Base-by-base conservation (phyloP, 1,140 invertebrate species). In the Oryctes rhinoceros region DNA sequence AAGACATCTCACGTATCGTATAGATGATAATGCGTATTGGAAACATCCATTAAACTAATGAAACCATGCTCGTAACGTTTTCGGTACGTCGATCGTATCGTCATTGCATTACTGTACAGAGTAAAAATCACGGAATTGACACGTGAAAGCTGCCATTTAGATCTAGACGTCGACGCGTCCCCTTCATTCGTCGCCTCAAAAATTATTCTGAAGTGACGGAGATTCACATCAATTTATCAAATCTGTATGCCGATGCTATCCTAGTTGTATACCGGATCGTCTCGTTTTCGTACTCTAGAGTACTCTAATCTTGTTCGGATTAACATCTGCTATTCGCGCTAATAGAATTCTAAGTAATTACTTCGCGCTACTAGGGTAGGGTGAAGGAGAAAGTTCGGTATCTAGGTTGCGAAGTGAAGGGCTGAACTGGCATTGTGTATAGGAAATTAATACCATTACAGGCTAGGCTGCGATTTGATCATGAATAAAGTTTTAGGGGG, bases 321-420 rank as follows among this genome's bases (percentile, higher is more conserved):
- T 59, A 59, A 59, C 53, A 59, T 59, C 53, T 59, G 53, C 18
- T 59, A 59, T 59, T 59, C 53, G 53, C 53, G 53, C 53, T 59
- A 59, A 59, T 59, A 59, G 53, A 59, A 59, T 59, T 59, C 53
- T 59, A 59, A 59, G 15, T 59, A 59, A 59, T 59, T 59, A 59
- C 53, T 59, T 18, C 39, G 39, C 39, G 39, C 5, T 53, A 53
- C 49, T 59, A 59, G 53, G 53, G 5, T 44, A 44, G 39, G 39
- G 39, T 44, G 53, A 15, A 18, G 18, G 15, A n/a, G 53, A 15
- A 59, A 59, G 18, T 59, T 59, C 7, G 53, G 53, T 59, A 18
- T 59, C 53, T 59, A 59, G 53, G 53, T 18, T 44, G 39, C 15
- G 53, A 18, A 59, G 15, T 18, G 53, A 18, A 59, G 53, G 53